Evolutionary conservation across 1,140 invertebrate species (phyloP).

Genomic region (Anastrepha ludens): DNA sequence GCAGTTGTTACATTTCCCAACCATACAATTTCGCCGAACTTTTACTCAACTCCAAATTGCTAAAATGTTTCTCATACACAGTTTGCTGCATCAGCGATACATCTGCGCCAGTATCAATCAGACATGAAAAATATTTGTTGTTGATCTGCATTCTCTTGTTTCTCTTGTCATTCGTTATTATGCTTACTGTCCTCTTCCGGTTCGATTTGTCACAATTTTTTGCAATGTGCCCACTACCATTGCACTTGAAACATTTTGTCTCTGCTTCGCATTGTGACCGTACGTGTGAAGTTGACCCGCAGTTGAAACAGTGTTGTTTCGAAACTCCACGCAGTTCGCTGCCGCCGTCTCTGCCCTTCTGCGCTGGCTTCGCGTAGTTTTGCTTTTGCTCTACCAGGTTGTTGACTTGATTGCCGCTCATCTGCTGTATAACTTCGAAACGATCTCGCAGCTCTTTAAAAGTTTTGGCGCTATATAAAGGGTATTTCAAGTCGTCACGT

Average conservation of each 20-base stretch:
- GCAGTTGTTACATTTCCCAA: background rate
- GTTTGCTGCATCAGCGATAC: too few relatives aligned
- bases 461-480: conserved; percentile 2
- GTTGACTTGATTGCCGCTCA: background rate
- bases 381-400: background rate
- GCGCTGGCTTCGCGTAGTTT: background rate
- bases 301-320: conserved; percentile 23
- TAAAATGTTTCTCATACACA: too few relatives aligned
- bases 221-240: too few relatives aligned
- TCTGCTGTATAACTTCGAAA: background rate
- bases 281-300: conserved; percentile 18
- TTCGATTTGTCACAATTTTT: too few relatives aligned
- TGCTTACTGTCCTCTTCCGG: too few relatives aligned
- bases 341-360: background rate
- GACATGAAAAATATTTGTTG: too few relatives aligned
- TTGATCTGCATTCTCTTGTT: too few relatives aligned
- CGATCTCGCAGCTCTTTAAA: conserved; percentile 4
- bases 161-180: too few relatives aligned
- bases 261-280: background rate
- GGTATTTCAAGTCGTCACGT: conserved; percentile 45
- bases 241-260: too few relatives aligned
- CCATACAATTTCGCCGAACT: too few relatives aligned
- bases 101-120: too few relatives aligned
- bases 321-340: background rate
- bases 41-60: background rate